A percentile compares a stretch with the other conserved stretches of the same genome.
These are phyloP conservation scores for Eptesicus fuscus DNA, from an alignment of 2,113 vertebrate genomes.

Conservation along the genomic window DNA sequence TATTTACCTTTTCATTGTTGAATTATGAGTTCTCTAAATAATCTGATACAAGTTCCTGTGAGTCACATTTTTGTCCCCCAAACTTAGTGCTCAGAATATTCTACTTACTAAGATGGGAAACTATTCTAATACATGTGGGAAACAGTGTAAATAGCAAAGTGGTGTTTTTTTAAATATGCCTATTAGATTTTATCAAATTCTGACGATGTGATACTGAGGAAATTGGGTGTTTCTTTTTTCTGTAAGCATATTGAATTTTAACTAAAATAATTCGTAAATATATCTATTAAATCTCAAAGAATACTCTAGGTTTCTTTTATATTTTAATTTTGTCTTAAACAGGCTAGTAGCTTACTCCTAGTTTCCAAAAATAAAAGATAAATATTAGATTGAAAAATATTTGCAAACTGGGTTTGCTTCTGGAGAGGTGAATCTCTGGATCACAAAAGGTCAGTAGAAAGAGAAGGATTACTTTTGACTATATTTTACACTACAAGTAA, in stretches of 20 bases:
- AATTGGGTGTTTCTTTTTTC: background rate
- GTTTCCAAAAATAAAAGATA: conserved; percentile 9
- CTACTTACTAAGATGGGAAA: background rate
- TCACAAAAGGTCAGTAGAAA: background rate
- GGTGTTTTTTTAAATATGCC: background rate
- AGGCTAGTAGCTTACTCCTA: background rate
- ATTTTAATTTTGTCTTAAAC: background rate
- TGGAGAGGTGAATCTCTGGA: background rate
- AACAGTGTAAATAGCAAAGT: background rate
- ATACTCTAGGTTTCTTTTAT: background rate
- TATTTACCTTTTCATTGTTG: background rate
- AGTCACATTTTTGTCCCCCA: background rate
- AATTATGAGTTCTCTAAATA: background rate
- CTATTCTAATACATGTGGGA: background rate
- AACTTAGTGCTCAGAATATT: background rate
- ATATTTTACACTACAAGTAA: background rate
- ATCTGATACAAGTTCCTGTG: background rate
- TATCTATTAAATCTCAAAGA: background rate
- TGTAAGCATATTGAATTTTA: background rate
- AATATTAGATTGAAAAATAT: conserved; percentile 25
- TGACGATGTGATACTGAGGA: background rate
- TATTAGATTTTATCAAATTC: conserved; percentile 24
- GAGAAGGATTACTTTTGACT: background rate
- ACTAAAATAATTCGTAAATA: conserved; percentile 15
- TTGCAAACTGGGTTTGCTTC: background rate